Base-by-base conservation (phyloP, 37 sponge, comb jelly and placozoan species). In the Ephydatia muelleri region DNA sequence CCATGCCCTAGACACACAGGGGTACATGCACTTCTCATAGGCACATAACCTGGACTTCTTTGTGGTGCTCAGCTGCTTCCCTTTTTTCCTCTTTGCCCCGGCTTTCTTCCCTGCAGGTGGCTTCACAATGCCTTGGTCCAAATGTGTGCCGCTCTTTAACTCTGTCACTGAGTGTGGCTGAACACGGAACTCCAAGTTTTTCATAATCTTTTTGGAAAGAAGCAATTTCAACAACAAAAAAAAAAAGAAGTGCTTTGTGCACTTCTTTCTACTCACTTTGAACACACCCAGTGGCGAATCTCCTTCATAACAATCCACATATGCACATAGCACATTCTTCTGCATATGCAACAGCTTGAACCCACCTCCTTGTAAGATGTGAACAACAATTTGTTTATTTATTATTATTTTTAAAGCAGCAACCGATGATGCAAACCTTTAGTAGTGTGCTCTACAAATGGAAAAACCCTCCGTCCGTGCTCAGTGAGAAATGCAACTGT, bases 391-490 rank as follows among this genome's bases (percentile, higher is more conserved):
- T 65, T 65, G 66, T 65, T 65, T 3, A 73, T 73, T 25, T 3
- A 5, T 23, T 25, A 30, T 33, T 5, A 4, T 31, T 5, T n/a
- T 13, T 5, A 27, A 40, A 27, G 22, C 19, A 6, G 35, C 40
- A 26, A 40, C 0, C 12, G 34, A 1, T 48, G 65, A 73, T 28
- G 4, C 32, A 27, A 26, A 84, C 85, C 85, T 77, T 73, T 38
- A 21, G 69, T 70, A 5, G 35, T 32, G 14, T 25, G 19, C 38
- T 40, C 34, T 31, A 74, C 37, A 68, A 65, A 87, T 22, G 83
- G 78, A 32, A 82, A n/a, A 14, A 88, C 83, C 68, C 67, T 82
- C 67, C 64, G 82, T 23, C 88, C 79, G 3, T 88, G 29, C 23
- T 78, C 70, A 27, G 48, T 48, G 25, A 77, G 49, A 48, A 83